phyloP scores from a whole-genome alignment of 92 coral and sea anemone genomes.

The Montipora capitata region DNA sequence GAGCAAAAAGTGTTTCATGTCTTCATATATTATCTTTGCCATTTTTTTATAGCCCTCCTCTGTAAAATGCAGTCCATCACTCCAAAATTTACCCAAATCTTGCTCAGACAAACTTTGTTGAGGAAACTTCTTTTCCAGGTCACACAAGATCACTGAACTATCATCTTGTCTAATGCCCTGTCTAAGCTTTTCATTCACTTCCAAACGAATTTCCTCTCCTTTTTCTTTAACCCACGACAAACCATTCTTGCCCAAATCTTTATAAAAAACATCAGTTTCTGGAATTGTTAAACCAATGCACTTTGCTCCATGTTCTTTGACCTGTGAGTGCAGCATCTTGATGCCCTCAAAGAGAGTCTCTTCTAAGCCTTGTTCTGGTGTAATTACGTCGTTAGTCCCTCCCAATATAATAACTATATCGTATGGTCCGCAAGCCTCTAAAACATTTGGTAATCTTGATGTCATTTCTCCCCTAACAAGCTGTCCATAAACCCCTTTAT shows the following conservation, averaged over 20 bases:
- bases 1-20: slow-evolving; percentile 53
- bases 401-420: slow-evolving; percentile 85
- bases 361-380: slow-evolving; percentile 72
- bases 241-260: slow-evolving; percentile 71
- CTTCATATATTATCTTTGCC: slow-evolving; percentile 84
- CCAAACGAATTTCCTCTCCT: slow-evolving; percentile 78
- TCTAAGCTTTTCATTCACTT: slow-evolving; percentile 80
- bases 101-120: slow-evolving; percentile 64
- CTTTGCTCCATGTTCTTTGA: slow-evolving; percentile 62
- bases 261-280: slow-evolving; percentile 79
- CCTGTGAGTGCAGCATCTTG: slow-evolving; percentile 52
- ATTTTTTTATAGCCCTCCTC: slow-evolving; percentile 87
- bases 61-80: slow-evolving; percentile 86
- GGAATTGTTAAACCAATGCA: slow-evolving; percentile 82
- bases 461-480: slow-evolving; percentile 80
- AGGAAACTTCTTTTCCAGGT: slow-evolving; percentile 75
- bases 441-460: slow-evolving; percentile 58
- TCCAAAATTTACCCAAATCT: slow-evolving; percentile 82
- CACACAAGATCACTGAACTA: slow-evolving; percentile 65
- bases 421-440: slow-evolving; percentile 61
- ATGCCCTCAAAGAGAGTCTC: slow-evolving; percentile 67
- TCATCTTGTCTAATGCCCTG: slow-evolving; percentile 33
- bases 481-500: slow-evolving; percentile 83
- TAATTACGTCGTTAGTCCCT: slow-evolving; percentile 88
- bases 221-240: slow-evolving; percentile 79